Base-by-base conservation (phyloP, 2,888 invertebrate genomes). In the Carpatolechia fugitivella region DNA sequence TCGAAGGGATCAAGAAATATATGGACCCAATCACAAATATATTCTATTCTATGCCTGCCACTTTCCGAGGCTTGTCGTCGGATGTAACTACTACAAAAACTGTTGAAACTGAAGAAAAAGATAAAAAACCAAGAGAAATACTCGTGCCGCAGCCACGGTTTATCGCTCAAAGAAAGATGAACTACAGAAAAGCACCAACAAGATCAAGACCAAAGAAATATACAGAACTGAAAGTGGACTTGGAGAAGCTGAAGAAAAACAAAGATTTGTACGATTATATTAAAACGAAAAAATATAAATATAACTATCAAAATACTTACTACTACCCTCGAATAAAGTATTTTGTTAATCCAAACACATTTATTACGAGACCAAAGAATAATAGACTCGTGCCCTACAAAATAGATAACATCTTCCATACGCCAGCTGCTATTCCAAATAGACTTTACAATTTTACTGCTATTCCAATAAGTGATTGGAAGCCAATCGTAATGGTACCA, bases 231-330 rank as follows among this genome's bases (percentile, higher is more conserved):
- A 87, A 86, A 66, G 68, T 90, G 13, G 83, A 79, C 61, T 75
- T 90, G 60, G 80, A 87, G 56, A 84, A 78, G 53, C 61, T 90
- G 2, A 87, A 86, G 65, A 74, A 82, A 31, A 89, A 89, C 62
- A 90, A 90, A 68, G 90, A 89, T 66, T 77, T 87, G 54, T 70
- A 79, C 40, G 89, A 90, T 60, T 90, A 89, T 55, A 64, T 86
- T 0, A 90, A 85, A 70, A 89, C 82, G 4, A 90, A 90, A 65
- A 90, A 90, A 61, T 90, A 90, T 72, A 87, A 86, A 64, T 78
- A 74, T 56, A 88, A 90, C 56, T 90, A 89, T 65, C 88, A 86
- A 5, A 73, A 78, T 38, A 90, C 90, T 0, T 83, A 71, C 66
- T 90, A 80, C 57, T 89, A 89, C 65, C 90, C 90, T 7, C 82